A percentile compares a stretch with the other conserved stretches of the same genome.
These are phyloP conservation scores for Siniperca chuatsi DNA, from an alignment of 2,113 vertebrate species.

Conservation along the genomic window DNA sequence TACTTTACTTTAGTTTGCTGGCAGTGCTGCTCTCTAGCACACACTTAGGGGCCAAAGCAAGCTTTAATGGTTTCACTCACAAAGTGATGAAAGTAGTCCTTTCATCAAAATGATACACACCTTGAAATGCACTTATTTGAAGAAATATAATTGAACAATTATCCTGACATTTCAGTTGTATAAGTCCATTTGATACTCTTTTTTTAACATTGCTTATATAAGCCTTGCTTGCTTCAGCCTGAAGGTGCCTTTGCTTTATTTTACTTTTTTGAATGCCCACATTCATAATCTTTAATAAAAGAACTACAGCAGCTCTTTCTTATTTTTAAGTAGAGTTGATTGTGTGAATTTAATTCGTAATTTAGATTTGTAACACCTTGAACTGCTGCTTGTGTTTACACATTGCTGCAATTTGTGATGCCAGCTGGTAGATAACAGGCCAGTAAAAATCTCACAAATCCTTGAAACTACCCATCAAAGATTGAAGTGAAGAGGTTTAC, in stretches of 20 bases:
- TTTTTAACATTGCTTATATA: not conserved
- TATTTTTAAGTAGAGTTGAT: not conserved
- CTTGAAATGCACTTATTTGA: not conserved
- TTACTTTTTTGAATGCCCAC: not conserved
- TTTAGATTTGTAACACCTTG: conserved; percentile 10
- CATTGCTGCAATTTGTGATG: not conserved
- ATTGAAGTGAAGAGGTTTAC: conserved; percentile 21
- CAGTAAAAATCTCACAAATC: conserved; percentile 29
- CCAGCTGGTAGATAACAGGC: conserved; percentile 13
- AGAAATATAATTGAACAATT: not conserved
- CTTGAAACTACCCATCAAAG: conserved; percentile 39
- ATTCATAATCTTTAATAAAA: conserved; percentile 9
- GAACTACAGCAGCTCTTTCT: not conserved
- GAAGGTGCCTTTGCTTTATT: not conserved
- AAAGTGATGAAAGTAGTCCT: not conserved
- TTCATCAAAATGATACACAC: not conserved
- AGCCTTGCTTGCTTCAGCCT: not conserved
- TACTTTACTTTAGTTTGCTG: not conserved
- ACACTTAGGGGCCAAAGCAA: not conserved
- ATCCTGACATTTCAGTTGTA: not conserved
- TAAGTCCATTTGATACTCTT: not conserved
- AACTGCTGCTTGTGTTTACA: conserved; percentile 19
- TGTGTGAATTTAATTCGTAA: not conserved
- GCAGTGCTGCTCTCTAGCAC: not conserved
- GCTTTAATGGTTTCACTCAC: not conserved